Evolutionary conservation across 2,888 invertebrate genomes (phyloP).

Genomic region (Beris chalybata): DNA sequence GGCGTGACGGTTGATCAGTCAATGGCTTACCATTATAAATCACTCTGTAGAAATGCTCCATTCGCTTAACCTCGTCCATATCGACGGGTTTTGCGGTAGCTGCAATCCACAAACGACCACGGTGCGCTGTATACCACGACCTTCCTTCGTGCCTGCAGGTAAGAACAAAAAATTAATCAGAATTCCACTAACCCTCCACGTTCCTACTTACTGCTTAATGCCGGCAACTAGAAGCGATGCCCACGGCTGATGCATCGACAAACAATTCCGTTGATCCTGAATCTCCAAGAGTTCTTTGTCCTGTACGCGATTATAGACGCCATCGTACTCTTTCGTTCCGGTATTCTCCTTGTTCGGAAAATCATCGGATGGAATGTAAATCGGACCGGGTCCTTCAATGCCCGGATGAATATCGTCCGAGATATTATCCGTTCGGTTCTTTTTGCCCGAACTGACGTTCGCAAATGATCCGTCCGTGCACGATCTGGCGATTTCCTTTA

Average conservation of each 20-base stretch:
- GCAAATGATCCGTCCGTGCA: slow-evolving; percentile 37
- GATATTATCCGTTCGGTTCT: slow-evolving; percentile 38
- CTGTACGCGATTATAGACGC: slow-evolving; percentile 64
- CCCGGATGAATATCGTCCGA: slow-evolving; percentile 42
- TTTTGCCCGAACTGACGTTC: slow-evolving; percentile 45
- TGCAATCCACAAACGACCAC: slow-evolving; percentile 94
- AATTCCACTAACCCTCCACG: background rate
- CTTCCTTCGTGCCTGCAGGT: slow-evolving; percentile 86
- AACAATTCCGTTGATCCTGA: slow-evolving; percentile 81
- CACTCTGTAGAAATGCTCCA: slow-evolving; percentile 71
- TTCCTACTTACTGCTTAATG: slow-evolving; percentile 73
- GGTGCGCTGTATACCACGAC: slow-evolving; percentile 88
- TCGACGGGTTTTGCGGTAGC: slow-evolving; percentile 78
- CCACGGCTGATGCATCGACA: slow-evolving; percentile 97
- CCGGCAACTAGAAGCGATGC: slow-evolving; percentile 90
- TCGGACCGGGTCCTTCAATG: slow-evolving; percentile 45
- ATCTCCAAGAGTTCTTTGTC: slow-evolving; percentile 79
- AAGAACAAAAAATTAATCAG: background rate
- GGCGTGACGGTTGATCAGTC: too few species aligned
- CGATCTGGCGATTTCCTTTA: slow-evolving; percentile 54
- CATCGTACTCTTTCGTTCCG: slow-evolving; percentile 43
- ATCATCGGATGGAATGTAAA: slow-evolving; percentile 35
- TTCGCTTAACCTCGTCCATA: slow-evolving; percentile 65
- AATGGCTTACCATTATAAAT: slow-evolving; percentile 63
- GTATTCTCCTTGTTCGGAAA: slow-evolving; percentile 16